These are phyloP conservation scores for Carabus problematicus DNA, from an alignment of 2,888 invertebrate genomes.

Conservation along the genomic window DNA sequence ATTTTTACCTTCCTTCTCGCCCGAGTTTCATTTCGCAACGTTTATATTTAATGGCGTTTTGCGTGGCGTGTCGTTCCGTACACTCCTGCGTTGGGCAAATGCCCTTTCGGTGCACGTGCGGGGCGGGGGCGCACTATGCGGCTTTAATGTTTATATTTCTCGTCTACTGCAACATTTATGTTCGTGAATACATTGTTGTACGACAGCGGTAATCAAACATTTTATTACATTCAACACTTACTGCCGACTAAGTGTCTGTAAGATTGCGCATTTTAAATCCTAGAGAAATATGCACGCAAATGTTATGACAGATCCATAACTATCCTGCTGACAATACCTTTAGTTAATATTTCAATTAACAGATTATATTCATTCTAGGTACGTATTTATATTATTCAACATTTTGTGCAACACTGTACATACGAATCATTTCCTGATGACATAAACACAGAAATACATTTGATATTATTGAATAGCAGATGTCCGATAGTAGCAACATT, in stretches of 20 bases:
- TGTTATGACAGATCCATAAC: no score
- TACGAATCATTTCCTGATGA: no score
- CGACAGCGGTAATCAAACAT: slow-evolving; percentile 4
- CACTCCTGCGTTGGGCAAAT: neutral
- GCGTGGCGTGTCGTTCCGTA: slow-evolving; percentile 4
- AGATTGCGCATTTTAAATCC: neutral
- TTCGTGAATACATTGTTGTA: slow-evolving; percentile 2
- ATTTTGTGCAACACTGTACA: no score
- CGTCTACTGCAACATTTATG: slow-evolving; percentile 12
- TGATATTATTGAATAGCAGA: no score
- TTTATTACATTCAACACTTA: neutral
- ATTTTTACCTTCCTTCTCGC: no score
- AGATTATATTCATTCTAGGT: no score
- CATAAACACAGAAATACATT: no score
- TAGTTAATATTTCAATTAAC: no score
- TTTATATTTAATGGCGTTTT: slow-evolving; percentile 15
- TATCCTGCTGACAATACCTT: no score
- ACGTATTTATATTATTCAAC: no score
- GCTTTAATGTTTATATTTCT: slow-evolving; percentile 13
- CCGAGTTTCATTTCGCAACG: neutral
- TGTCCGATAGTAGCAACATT: no score
- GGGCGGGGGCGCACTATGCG: neutral
- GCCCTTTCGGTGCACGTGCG: neutral
- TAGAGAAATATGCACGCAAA: slow-evolving; percentile 2
- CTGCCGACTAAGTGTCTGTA: no score